phyloP scores from a whole-genome alignment of 2,113 vertebrate genomes.

The Heptranchias perlo region DNA sequence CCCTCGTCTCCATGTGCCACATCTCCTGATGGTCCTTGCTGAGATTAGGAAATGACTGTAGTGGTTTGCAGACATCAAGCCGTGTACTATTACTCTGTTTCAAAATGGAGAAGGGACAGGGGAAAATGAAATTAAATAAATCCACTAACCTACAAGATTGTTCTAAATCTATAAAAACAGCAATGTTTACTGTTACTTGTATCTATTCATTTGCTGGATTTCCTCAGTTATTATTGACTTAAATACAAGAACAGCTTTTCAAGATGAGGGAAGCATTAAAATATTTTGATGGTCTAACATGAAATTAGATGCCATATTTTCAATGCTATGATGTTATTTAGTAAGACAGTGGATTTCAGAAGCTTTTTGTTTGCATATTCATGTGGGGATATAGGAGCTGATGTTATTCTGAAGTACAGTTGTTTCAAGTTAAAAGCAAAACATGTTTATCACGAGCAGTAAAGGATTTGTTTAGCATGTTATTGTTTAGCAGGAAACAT shows the following conservation, averaged over 20 bases:
- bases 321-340: neutral
- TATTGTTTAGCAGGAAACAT: neutral
- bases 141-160: neutral
- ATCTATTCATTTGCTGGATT: neutral
- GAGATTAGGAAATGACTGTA: neutral
- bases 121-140: neutral
- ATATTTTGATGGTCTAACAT: neutral
- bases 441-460: neutral
- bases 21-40: too few species aligned
- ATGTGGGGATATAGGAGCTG: neutral
- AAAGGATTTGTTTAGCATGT: neutral
- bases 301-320: neutral
- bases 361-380: neutral
- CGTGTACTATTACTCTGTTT: neutral
- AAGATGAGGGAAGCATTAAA: neutral
- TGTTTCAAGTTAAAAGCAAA: neutral
- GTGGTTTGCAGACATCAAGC: neutral
- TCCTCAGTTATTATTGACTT: neutral
- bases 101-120: neutral
- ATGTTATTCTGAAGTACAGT: neutral
- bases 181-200: neutral
- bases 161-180: neutral
- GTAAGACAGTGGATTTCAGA: slow-evolving; percentile 22
- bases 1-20: neutral
- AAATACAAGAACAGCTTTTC: neutral